A percentile compares a stretch with the other conserved stretches of the same genome.
phyloP scores from a whole-genome alignment of 2,888 invertebrate species.

The Zaprionus lineosus region DNA sequence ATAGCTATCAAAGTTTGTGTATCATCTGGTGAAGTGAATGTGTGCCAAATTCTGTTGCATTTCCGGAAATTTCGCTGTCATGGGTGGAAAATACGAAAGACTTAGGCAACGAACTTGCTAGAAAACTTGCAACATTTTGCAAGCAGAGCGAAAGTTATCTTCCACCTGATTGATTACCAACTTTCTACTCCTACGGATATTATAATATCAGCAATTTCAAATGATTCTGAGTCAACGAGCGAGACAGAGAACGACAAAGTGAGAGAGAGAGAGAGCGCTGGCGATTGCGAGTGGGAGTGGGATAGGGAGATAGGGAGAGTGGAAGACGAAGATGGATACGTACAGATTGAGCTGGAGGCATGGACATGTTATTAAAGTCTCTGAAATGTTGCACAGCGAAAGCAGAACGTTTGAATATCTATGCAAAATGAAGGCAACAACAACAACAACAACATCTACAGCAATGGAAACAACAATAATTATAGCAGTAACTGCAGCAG shows the following conservation, averaged over 20 bases:
- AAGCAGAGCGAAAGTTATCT: slow-evolving; percentile 72
- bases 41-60: slow-evolving; percentile 27
- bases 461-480: no score
- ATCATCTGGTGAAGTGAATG: slow-evolving; percentile 4
- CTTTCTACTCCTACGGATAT: slow-evolving; percentile 69
- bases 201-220: slow-evolving; percentile 69
- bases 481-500: no score
- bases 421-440: slow-evolving; percentile 31
- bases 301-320: no score
- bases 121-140: slow-evolving; percentile 54
- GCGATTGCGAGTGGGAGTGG: no score
- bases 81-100: slow-evolving; percentile 49
- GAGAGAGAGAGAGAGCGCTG: background rate
- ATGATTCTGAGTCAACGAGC: slow-evolving; percentile 54
- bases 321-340: no score
- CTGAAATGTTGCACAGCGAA: slow-evolving; percentile 58
- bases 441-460: slow-evolving; percentile 10
- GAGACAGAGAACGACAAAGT: background rate
- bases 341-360: background rate
- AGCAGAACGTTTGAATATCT: slow-evolving; percentile 65
- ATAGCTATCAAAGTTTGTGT: background rate
- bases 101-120: slow-evolving; percentile 67
- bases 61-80: slow-evolving; percentile 40
- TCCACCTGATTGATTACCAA: slow-evolving; percentile 63
- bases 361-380: slow-evolving; percentile 45